These are phyloP conservation scores for Fregata magnificens DNA, from an alignment of 2,113 vertebrate genomes.

Conservation along the genomic window DNA sequence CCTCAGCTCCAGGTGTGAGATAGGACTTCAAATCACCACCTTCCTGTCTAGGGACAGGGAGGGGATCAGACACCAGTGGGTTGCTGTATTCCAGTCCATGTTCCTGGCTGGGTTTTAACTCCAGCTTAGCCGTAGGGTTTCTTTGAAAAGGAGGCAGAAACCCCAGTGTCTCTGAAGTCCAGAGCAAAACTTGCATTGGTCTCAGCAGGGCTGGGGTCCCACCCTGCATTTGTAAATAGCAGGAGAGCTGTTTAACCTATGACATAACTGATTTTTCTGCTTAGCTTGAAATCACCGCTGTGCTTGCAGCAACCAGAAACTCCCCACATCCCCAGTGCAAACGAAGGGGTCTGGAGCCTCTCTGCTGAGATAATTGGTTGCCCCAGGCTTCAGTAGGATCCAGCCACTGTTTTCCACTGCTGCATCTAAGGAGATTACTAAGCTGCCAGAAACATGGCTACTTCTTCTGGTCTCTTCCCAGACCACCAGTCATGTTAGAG, in stretches of 20 bases:
- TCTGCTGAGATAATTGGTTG: not conserved
- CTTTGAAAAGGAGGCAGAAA: not conserved
- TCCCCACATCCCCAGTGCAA: rapidly evolving
- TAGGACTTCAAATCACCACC: not conserved
- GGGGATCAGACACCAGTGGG: not conserved
- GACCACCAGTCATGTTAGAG: not conserved
- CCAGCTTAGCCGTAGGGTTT: not conserved
- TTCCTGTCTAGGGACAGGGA: not conserved
- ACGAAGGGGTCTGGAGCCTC: not conserved
- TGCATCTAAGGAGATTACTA: not conserved
- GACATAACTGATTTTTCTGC: not conserved
- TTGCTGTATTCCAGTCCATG: not conserved
- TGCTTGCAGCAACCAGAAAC: not conserved
- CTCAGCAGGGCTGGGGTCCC: not conserved
- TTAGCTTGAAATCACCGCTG: not conserved
- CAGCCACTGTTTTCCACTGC: not conserved
- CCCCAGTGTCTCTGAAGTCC: not conserved
- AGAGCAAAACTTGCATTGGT: not conserved
- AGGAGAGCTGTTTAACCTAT: not conserved
- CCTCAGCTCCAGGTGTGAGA: not conserved
- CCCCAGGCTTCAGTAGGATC: not conserved
- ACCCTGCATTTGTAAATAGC: not conserved
- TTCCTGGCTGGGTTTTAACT: not conserved
- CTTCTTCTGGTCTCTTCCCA: slow-evolving; percentile 25
- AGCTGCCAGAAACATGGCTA: not conserved